Percentiles rank a stretch among this genome's conserved stretches.
phyloP scores from a whole-genome alignment of 2,888 invertebrate species.

The Pyrrhosoma nymphula region DNA sequence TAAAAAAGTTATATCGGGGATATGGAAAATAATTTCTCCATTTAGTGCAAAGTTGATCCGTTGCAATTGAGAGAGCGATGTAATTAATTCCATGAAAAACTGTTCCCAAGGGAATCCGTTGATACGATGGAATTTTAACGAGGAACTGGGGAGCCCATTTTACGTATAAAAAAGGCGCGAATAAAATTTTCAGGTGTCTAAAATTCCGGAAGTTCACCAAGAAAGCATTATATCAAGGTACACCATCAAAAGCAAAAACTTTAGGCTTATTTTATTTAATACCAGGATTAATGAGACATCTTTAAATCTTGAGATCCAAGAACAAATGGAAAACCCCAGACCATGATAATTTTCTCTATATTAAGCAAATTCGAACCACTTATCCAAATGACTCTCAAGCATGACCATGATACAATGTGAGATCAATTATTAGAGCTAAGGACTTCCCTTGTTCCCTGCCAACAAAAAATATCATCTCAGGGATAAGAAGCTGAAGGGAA shows the following conservation, averaged over 20 bases:
- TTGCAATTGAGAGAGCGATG: not conserved
- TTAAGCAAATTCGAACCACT: not conserved
- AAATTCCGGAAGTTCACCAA: not conserved
- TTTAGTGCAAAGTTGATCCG: not conserved
- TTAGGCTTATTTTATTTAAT: not conserved
- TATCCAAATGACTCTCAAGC: not conserved
- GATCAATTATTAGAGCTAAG: too few species aligned
- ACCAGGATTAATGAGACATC: not conserved
- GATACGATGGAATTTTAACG: not conserved
- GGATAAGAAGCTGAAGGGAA: too few species aligned
- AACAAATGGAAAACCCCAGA: not conserved
- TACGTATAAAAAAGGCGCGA: not conserved
- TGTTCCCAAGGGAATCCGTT: not conserved
- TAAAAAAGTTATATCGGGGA: not conserved
- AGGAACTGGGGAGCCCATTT: not conserved
- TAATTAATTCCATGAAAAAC: not conserved
- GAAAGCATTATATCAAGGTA: not conserved
- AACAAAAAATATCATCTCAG: too few species aligned
- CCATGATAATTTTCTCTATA: not conserved
- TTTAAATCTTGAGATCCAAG: not conserved
- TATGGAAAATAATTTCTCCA: not conserved
- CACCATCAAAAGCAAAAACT: not conserved
- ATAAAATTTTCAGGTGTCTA: not conserved
- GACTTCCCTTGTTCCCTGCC: too few species aligned
- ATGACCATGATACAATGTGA: too few species aligned